A percentile compares a stretch with the other conserved stretches of the same genome.
phyloP scores from a whole-genome alignment of 2,888 invertebrate genomes.

The Polyploca ridens region DNA sequence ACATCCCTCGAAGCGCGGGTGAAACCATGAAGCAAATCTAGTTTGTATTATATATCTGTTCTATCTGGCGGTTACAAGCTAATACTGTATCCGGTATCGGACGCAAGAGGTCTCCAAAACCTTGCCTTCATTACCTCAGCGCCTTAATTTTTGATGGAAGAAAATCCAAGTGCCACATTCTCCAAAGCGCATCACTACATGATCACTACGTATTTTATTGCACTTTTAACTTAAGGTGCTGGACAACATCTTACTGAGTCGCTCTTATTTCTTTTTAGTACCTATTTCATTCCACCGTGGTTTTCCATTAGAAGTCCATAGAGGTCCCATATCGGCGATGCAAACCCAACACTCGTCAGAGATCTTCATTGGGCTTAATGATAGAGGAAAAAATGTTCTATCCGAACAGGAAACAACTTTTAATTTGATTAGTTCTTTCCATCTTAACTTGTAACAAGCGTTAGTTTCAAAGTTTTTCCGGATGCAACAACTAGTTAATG shows the following conservation, averaged over 20 bases:
- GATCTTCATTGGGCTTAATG: constrained; percentile 32
- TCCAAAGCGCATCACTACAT: too few species aligned
- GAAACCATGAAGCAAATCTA: too few species aligned
- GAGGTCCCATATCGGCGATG: constrained; percentile 31
- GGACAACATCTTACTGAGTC: too few species aligned
- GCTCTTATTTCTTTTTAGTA: constrained; percentile 9
- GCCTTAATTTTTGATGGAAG: too few species aligned
- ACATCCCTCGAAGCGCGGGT: not conserved
- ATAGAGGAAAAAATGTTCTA: constrained; percentile 29
- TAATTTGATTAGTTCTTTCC: constrained; percentile 64
- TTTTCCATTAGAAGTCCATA: constrained; percentile 30
- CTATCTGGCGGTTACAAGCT: too few species aligned
- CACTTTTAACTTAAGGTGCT: too few species aligned
- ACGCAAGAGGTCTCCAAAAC: too few species aligned
- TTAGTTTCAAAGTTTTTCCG: constrained; percentile 47
- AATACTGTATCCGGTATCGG: too few species aligned
- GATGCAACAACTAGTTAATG: constrained; percentile 38
- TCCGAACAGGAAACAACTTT: constrained; percentile 51
- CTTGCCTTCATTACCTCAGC: too few species aligned
- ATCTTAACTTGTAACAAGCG: constrained; percentile 51
- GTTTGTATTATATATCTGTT: not conserved
- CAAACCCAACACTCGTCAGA: constrained; percentile 10
- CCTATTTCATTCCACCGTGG: constrained; percentile 25
- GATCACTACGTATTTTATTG: too few species aligned
- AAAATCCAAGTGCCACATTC: too few species aligned